These are phyloP conservation scores for Urocynchramus pylzowi DNA, from an alignment of 2,113 vertebrate species.

Conservation along the genomic window DNA sequence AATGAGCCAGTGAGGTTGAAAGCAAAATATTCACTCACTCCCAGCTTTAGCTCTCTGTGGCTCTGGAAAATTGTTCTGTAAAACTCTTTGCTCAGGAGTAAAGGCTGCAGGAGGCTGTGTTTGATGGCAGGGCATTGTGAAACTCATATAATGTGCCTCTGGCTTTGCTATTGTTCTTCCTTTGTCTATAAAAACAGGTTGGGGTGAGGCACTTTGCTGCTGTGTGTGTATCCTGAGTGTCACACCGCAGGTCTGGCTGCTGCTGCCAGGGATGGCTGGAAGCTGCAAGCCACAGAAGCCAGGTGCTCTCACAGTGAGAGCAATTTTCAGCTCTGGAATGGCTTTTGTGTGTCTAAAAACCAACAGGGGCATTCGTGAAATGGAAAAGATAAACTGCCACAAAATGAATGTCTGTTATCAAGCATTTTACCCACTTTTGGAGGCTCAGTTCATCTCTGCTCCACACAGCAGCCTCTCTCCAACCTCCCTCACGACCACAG, in stretches of 20 bases:
- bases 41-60: background rate
- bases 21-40: conserved; percentile 16
- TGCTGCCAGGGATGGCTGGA: background rate
- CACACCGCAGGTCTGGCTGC: fast-evolving
- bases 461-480: background rate
- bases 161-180: background rate
- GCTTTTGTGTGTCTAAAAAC: background rate
- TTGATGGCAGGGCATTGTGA: background rate
- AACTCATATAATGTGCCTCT: background rate
- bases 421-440: fast-evolving
- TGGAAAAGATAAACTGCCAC: background rate
- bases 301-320: background rate
- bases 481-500: fast-evolving
- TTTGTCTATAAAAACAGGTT: background rate
- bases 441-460: background rate
- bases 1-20: conserved; percentile 2
- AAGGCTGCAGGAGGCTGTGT: background rate
- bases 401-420: background rate
- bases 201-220: background rate
- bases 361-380: background rate
- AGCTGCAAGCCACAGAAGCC: background rate
- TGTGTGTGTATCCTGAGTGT: background rate
- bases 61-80: background rate
- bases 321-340: background rate
- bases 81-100: background rate